These are phyloP conservation scores for Euphonia xanthogaster DNA, from an alignment of 2,797 vertebrate genomes.

Conservation along the genomic window DNA sequence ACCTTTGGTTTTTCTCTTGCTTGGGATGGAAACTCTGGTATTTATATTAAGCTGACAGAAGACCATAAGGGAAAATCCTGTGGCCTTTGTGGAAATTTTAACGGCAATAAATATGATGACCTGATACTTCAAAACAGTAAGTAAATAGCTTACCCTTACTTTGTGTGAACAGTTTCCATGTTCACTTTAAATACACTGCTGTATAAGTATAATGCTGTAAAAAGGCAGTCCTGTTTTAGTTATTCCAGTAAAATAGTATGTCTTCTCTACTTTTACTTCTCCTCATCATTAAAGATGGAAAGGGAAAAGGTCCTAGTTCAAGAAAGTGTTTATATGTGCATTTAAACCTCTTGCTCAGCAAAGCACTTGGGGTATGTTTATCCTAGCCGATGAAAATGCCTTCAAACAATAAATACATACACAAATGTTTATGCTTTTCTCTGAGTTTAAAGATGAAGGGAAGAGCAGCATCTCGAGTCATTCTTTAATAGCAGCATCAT, in stretches of 20 bases:
- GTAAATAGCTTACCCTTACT: constrained; percentile 10
- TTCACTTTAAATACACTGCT: not conserved
- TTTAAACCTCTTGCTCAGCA: not conserved
- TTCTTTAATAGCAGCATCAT: not conserved
- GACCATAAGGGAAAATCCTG: constrained; percentile 90
- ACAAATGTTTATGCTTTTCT: not conserved
- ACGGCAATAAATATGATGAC: constrained; percentile 90
- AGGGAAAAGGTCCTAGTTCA: not conserved
- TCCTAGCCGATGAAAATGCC: not conserved
- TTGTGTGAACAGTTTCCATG: not conserved
- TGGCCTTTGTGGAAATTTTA: constrained; percentile 96
- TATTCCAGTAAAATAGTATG: not conserved
- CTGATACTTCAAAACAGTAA: constrained; percentile 88
- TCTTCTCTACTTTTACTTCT: not conserved
- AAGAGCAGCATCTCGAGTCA: not conserved
- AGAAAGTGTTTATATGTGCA: not conserved
- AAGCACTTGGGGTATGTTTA: not conserved
- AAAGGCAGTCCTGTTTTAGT: not conserved
- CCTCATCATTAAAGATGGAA: not conserved
- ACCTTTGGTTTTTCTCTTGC: constrained; percentile 97
- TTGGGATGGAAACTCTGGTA: constrained; percentile 94
- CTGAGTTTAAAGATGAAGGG: not conserved
- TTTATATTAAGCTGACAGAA: constrained; percentile 95
- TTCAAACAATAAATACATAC: not conserved
- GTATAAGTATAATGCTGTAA: not conserved